Evolutionary conservation across 2,797 vertebrate species (phyloP).

Genomic region (Coregonus sp.): DNA sequence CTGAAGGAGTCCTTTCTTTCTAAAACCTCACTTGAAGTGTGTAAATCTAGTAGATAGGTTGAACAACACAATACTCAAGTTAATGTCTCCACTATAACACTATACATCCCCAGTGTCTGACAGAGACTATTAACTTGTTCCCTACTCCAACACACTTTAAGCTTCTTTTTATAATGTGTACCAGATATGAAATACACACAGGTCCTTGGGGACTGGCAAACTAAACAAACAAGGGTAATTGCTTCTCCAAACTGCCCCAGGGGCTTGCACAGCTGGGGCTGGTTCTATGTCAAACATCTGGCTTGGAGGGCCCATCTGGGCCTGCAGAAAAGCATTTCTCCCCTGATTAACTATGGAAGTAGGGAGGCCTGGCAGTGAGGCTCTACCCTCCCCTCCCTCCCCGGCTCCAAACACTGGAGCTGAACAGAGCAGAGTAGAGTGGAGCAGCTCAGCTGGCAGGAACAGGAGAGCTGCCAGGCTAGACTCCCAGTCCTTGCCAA

Average conservation of each 20-base stretch:
- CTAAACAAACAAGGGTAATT: conserved; percentile 53
- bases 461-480: background rate
- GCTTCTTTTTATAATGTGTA: background rate
- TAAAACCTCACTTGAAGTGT: background rate
- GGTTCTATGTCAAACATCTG: conserved; percentile 60
- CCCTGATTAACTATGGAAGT: background rate
- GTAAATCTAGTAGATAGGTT: background rate
- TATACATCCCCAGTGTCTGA: no score
- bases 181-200: conserved; percentile 10
- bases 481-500: background rate
- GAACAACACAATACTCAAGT: background rate
- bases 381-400: background rate
- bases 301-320: conserved; percentile 44
- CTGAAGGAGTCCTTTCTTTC: background rate
- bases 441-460: conserved; percentile 3
- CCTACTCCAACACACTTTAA: background rate
- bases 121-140: background rate
- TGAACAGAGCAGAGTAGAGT: background rate
- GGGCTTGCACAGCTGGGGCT: conserved; percentile 55
- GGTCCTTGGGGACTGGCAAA: conserved; percentile 31
- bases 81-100: background rate
- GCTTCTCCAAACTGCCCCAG: conserved; percentile 41
- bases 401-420: conserved; percentile 4
- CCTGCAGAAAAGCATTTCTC: background rate
- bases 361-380: conserved; percentile 12